phyloP scores from a whole-genome alignment of 2,888 invertebrate species.

The Campoletis raptor region DNA sequence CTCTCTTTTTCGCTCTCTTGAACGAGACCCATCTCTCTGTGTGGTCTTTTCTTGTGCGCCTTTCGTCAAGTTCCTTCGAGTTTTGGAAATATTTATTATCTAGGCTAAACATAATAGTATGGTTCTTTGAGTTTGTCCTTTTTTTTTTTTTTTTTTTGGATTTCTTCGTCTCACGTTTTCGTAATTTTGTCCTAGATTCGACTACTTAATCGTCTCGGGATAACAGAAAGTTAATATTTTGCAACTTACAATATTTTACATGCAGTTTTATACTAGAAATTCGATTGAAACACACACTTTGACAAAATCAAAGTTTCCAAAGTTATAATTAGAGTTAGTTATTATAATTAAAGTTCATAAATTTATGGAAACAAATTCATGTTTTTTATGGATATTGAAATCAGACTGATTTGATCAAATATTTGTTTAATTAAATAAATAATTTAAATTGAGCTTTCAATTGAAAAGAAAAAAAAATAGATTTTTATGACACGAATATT shows the following conservation, averaged over 20 bases:
- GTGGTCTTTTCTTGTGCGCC: constrained; percentile 38
- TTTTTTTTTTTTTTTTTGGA: neutral
- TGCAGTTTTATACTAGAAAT: too few relatives aligned
- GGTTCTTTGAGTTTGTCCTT: neutral
- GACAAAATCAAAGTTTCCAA: neutral
- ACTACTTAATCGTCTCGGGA: neutral
- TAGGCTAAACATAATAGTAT: neutral
- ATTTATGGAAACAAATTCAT: too few relatives aligned
- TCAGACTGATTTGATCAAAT: too few relatives aligned
- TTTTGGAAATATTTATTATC: constrained; percentile 46
- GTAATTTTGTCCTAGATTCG: neutral
- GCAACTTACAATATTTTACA: too few relatives aligned
- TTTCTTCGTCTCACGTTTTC: neutral
- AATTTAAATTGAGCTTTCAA: too few relatives aligned
- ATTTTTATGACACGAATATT: too few relatives aligned
- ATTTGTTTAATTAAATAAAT: too few relatives aligned
- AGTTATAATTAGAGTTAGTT: too few relatives aligned
- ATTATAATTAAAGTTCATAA: too few relatives aligned
- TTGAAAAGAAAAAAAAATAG: too few relatives aligned
- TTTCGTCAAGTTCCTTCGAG: constrained; percentile 54
- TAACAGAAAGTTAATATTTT: neutral
- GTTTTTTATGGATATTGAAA: too few relatives aligned
- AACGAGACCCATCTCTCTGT: constrained; percentile 2
- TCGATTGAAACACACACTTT: too few relatives aligned
- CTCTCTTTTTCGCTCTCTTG: neutral